A percentile compares a stretch with the other conserved stretches of the same genome.
phyloP scores from a whole-genome alignment of 2,113 vertebrate species.

The Microcebus lehilahytsara region DNA sequence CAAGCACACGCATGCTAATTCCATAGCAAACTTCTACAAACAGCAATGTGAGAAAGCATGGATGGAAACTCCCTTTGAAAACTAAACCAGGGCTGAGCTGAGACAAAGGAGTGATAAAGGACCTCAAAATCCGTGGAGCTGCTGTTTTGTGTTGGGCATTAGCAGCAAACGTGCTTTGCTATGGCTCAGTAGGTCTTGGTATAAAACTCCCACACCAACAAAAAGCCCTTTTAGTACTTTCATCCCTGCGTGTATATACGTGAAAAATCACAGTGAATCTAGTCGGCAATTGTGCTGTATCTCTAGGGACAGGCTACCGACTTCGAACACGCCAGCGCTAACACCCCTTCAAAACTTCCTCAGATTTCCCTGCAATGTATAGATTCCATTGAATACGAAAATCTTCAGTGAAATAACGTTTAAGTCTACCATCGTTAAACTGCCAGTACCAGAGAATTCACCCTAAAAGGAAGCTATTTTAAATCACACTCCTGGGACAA shows the following conservation, averaged over 20 bases:
- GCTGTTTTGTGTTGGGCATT: not conserved
- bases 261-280: not conserved
- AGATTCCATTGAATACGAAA: not conserved
- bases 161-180: not conserved
- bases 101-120: not conserved
- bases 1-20: not conserved
- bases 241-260: not conserved
- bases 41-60: fast-evolving
- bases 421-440: not conserved
- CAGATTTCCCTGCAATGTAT: not conserved
- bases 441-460: not conserved
- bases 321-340: fast-evolving
- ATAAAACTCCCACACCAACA: not conserved
- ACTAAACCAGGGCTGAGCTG: not conserved
- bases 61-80: not conserved
- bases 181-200: not conserved
- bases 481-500: not conserved
- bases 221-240: not conserved
- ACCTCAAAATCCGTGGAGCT: not conserved
- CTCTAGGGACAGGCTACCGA: not conserved
- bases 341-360: not conserved
- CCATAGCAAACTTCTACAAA: not conserved
- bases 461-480: fast-evolving
- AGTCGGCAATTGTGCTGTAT: not conserved
- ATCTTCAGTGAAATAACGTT: not conserved